These are phyloP conservation scores for Agapostemon virescens DNA, from an alignment of 2,888 invertebrate species.

Conservation along the genomic window DNA sequence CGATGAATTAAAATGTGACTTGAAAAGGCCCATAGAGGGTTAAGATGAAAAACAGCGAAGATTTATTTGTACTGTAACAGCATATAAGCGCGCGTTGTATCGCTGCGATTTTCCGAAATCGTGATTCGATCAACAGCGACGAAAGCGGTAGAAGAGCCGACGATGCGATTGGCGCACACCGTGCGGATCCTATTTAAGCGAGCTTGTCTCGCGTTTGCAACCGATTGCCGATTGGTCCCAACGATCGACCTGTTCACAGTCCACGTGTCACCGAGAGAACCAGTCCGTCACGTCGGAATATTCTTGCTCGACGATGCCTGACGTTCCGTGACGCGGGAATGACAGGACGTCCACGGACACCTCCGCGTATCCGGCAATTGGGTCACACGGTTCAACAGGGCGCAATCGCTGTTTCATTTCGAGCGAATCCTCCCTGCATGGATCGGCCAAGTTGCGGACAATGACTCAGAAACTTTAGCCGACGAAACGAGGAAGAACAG, in stretches of 20 bases:
- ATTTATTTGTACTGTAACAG: too few species aligned
- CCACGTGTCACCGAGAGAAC: conserved; percentile 28
- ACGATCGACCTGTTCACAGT: conserved; percentile 27
- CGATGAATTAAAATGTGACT: too few species aligned
- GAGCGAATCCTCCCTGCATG: neutral
- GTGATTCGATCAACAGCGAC: conserved; percentile 15
- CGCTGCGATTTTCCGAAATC: conserved; percentile 24
- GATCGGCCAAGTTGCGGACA: neutral
- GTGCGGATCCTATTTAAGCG: conserved; percentile 43
- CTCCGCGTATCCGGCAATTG: conserved; percentile 15
- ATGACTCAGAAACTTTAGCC: neutral
- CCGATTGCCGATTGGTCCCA: conserved; percentile 37
- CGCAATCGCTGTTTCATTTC: conserved; percentile 19
- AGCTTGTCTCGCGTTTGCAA: conserved; percentile 21
- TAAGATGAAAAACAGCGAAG: too few species aligned
- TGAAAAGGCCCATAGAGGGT: too few species aligned
- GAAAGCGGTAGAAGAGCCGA: neutral
- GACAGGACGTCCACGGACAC: conserved; percentile 32
- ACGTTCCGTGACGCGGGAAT: conserved; percentile 47
- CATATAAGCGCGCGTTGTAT: neutral
- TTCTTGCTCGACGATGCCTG: conserved; percentile 46
- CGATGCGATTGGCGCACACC: conserved; percentile 21
- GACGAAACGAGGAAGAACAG: neutral
- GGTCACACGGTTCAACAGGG: conserved; percentile 13
- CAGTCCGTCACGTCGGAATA: conserved; percentile 46